Evolutionary conservation across 2,888 invertebrate genomes (phyloP), one percentile per base, ranked within the genome.

Genomic region (Leucophora obtusa): DNA sequence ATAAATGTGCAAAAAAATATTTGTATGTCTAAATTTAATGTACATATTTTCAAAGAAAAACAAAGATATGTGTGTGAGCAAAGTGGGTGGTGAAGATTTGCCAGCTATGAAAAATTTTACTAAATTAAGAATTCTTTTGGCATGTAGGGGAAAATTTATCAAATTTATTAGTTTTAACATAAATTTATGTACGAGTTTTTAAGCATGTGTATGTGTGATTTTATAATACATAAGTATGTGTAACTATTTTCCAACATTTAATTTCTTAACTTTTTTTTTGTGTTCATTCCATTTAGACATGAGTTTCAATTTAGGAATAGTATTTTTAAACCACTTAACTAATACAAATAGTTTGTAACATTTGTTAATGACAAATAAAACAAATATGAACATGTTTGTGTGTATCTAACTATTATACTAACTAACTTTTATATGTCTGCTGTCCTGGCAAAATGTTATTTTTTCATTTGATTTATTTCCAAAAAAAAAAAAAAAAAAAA

Each of bases 361-460:
- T 74, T 74, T 74, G 74, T 47, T 43, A 66, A 74, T 66, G 74
- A 74, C 74, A 74, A 74, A 59, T 66, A 74, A 66, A 66, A 74
- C 60, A 66, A 43, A 66, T 66, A 66, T 59, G 59, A 66, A 66
- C 66, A 60, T 59, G 53, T 43, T 38, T 38, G 38, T 38, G 11
- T 38, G 14, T n/a, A 47, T 15, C 11, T 18, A 50, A 50, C 17
- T 28, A 7, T 21, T 21, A 21, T 21, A 28, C 50, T 51, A 66
- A 43, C 8, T n/a, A 66, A 74, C 28, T 68, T 74, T 68, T 74
- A 59, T 18, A 59, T 65, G 59, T 66, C 59, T 59, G 28, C 58
- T 74, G 73, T 68, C 53, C 53, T n/a, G 8, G 33, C 66, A 59
- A 66, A 53, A 74, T 43, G 18, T 59, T 60, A 24, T 28, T 18